Evolutionary conservation across 2,888 invertebrate species (phyloP), one percentile per base, ranked within the genome.

Genomic region (Slavum lentiscoides): DNA sequence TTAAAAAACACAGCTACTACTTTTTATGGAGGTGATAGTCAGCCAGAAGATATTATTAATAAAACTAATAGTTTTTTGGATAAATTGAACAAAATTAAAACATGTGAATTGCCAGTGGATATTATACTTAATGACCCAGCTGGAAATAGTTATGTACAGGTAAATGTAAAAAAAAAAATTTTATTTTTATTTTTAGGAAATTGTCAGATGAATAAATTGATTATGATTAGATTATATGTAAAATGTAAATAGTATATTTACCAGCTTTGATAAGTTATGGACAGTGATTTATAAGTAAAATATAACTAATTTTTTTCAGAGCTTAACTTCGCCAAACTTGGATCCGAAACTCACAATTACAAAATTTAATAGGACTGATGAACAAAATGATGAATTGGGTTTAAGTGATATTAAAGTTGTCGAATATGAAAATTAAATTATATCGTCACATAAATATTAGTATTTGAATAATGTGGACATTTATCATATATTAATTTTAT

Each of bases 381-480:
- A 98, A 13, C 97, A 99, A 86, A 96, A 99, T 86, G 99, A 99
- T 82, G 94, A 95, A 75, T 88, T 99, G 2, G 99, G 99, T 0
- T 87, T 98, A 37, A 97, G 96, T 86, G 97, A 98, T 86, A 97
- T 98, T 91, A 95, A 94, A 87, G 94, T 95, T 0, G 97, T 97
- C 85, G 90, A 92, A 84, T 97, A 97, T 11, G 49, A 49, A 11
- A 49, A 49, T 13, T 49, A 49, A 49, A 49, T 49, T 49, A 13
- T 49, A 49, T 49, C 15, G 13, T 49, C 43, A 9, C 43, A 43
- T 43, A 43, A 13, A 11, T 49, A 13, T 49, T 13, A 30, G 1
- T 49, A 15, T 49, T 49, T 49, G 49, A 49, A 49, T 49, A 49
- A 49, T 43, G 43, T 43, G 43, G 7, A 43, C 43, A 43, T 43